phyloP scores from a whole-genome alignment of 2,888 invertebrate species.

The Pterostichus niger region DNA sequence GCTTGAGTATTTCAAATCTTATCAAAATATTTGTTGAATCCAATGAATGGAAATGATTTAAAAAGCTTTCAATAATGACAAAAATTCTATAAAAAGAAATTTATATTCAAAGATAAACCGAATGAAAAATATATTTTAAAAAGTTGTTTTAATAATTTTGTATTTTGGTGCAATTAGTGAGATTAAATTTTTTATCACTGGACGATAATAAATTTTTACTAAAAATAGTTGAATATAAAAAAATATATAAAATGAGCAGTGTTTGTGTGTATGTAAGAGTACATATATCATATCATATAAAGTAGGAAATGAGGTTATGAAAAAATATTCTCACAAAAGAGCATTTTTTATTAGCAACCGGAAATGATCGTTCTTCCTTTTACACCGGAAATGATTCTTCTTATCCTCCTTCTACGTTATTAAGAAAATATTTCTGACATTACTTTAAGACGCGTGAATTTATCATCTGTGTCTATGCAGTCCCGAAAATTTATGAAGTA shows the following conservation, averaged over 20 bases:
- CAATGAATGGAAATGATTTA: not conserved
- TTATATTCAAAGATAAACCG: not conserved
- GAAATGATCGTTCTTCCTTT: constrained; percentile 37
- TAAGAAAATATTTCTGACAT: not conserved
- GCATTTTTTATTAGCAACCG: constrained; percentile 29
- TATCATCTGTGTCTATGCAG: constrained; percentile 3
- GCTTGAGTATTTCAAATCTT: not conserved
- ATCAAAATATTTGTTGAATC: not conserved
- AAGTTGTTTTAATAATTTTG: not conserved
- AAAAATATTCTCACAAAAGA: not conserved
- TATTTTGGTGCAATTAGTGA: not conserved
- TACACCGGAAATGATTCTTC: constrained; percentile 36
- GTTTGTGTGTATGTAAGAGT: no score
- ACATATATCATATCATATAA: not conserved
- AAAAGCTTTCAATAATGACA: constrained; percentile 11
- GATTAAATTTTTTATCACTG: not conserved
- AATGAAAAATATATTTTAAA: not conserved
- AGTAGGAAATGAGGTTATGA: constrained; percentile 6
- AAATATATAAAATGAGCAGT: no score
- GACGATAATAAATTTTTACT: no score
- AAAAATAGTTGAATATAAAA: no score
- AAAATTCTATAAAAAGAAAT: constrained; percentile 33
- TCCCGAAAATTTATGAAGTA: not conserved
- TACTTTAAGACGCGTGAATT: not conserved
- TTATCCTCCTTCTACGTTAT: constrained; percentile 16